Evolutionary conservation across 2,113 vertebrate species (phyloP).

Genomic region (Brienomyrus longianalis): DNA sequence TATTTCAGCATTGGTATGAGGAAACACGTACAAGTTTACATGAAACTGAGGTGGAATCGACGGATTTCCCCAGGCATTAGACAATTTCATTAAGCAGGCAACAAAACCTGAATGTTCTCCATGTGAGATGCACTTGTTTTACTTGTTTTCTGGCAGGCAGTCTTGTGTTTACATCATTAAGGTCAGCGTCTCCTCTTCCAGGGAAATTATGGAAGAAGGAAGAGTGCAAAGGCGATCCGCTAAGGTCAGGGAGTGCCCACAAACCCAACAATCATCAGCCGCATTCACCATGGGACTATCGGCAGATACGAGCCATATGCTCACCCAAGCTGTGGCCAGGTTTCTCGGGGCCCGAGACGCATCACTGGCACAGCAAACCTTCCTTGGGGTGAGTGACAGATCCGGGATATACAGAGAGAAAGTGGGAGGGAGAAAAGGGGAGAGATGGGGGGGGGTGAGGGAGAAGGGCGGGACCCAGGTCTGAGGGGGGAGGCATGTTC

Average conservation of each 20-base stretch:
- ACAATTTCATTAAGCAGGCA: not conserved
- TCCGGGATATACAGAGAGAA: not conserved
- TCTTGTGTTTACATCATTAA: not conserved
- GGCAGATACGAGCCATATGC: conserved; percentile 13
- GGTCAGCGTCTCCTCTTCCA: not conserved
- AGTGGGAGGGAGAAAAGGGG: not conserved
- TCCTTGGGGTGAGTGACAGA: not conserved
- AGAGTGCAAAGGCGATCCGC: not conserved
- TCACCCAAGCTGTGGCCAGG: not conserved
- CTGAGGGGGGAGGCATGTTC: conserved; percentile 39
- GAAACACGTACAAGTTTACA: not conserved
- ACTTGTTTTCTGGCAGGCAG: not conserved
- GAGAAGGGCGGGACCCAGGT: conserved; percentile 16
- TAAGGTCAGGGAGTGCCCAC: not conserved
- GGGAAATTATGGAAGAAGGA: not conserved
- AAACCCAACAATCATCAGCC: not conserved
- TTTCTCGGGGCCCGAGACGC: not conserved
- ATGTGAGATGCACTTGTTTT: not conserved
- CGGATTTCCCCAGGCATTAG: not conserved
- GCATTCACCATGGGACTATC: not conserved
- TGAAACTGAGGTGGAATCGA: not conserved
- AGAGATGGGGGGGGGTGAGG: not conserved
- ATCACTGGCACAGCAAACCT: not conserved
- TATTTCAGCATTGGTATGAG: not conserved
- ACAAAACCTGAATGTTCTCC: not conserved